Base-by-base conservation (phyloP, 1,140 invertebrate genomes). In the Drosophila albomicans region DNA sequence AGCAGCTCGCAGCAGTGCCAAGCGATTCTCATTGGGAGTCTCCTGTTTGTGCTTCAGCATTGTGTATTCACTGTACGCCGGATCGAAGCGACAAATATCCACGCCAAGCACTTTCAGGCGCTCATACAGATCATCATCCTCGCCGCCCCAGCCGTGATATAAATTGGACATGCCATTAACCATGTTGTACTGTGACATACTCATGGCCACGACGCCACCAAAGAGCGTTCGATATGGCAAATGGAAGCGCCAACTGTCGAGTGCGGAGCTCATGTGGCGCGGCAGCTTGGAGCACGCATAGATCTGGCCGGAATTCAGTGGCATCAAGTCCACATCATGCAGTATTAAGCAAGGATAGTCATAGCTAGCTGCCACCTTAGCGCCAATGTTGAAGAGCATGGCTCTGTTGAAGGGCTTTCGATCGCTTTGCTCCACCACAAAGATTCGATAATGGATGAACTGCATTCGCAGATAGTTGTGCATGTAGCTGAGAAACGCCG, bases 261-360 rank as follows among this genome's bases (percentile, higher is more conserved):
- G 95, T 75, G 97, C 97, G 0, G 97, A 97, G 54, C 97, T 98
- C 96, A 99, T 97, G 89, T 99, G 98, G 43, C 98, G 94, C 0
- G 98, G 98, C 74, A 95, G 94, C 74, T 95, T 94, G 1, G 97
- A 96, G 92, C 99, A 99, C 11, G 96, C 96, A 93, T 99, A 99
- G 52, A 99, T 94, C 93, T 99, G 99, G 2, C 96, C 95, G 63
- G 95, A 95, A 93, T 97, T 97, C 76, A 99, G 94, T 8, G 98
- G 98, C 64, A 99, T 94, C 15, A 99, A 93, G 93, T 99, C 98
- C 46, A 99, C 97, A 92, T 99, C 98, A 93, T 99, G 98, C 82
- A 99, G 96, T 57, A 99, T 96, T 52, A 99, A 95, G 91, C 99
- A 99, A 25, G 97, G 95, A 93, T 95, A 98, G 52, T 95, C 94